Conservation (phyloP, 2,888 invertebrate species). For the Marasmarcha lunaedactyla region DNA sequence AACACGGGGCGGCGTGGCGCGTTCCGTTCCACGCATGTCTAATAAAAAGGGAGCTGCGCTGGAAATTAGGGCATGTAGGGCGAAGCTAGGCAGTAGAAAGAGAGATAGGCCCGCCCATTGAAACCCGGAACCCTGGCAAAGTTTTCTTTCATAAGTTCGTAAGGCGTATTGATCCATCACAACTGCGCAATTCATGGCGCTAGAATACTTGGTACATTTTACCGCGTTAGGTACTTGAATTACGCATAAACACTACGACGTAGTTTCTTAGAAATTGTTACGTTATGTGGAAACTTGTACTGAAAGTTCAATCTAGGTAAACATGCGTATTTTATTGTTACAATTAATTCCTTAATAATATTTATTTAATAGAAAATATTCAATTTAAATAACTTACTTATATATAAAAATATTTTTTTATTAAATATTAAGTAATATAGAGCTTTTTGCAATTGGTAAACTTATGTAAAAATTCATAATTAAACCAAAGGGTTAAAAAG, state of each 20-base stretch:
- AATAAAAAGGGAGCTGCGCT: slow-evolving; percentile 15
- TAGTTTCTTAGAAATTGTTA: neutral
- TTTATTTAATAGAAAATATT: too few species aligned
- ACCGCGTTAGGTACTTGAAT: slow-evolving; percentile 18
- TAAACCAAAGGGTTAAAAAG: too few species aligned
- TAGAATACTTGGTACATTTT: slow-evolving; percentile 41
- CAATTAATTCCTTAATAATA: too few species aligned
- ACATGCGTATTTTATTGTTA: too few species aligned
- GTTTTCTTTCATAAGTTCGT: slow-evolving; percentile 68
- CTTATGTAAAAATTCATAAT: too few species aligned
- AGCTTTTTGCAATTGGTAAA: too few species aligned
- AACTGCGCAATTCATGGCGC: slow-evolving; percentile 63
- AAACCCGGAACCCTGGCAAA: slow-evolving; percentile 60
- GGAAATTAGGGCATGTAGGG: slow-evolving; percentile 69
- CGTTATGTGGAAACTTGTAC: neutral
- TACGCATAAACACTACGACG: neutral
- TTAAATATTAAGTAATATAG: too few species aligned
- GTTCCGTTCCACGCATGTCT: slow-evolving; percentile 1
- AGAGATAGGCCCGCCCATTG: slow-evolving; percentile 50
- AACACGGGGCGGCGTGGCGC: neutral
- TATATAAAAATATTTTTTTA: too few species aligned
- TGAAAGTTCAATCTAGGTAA: neutral
- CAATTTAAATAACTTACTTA: too few species aligned
- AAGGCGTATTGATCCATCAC: slow-evolving; percentile 64
- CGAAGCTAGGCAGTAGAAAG: slow-evolving; percentile 63